These are phyloP conservation scores for Platynereis dumerilii DNA, from an alignment of 2,888 invertebrate genomes.

Conservation along the genomic window DNA sequence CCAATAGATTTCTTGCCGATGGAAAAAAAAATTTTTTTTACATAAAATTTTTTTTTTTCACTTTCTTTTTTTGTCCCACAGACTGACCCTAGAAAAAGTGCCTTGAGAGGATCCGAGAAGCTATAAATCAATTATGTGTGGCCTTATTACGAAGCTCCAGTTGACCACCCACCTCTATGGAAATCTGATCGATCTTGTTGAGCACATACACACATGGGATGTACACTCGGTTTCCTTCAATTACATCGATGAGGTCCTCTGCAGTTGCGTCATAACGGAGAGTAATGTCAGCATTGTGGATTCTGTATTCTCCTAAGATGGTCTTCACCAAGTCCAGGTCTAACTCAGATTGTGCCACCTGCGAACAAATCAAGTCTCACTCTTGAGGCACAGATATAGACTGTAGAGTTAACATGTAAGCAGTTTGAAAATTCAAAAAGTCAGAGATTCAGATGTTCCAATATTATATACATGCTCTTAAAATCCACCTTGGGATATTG, in stretches of 20 bases:
- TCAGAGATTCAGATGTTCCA: no score
- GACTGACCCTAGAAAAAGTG: no score
- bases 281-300: slow-evolving; percentile 98
- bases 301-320: slow-evolving; percentile 96
- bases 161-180: slow-evolving; percentile 64
- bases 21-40: no score
- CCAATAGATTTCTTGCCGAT: no score
- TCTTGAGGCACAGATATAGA: background rate
- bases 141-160: no score
- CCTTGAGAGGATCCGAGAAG: no score
- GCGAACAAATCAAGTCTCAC: background rate
- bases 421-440: no score
- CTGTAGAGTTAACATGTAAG: background rate
- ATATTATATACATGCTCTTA: no score
- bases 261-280: slow-evolving; percentile 83
- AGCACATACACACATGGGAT: slow-evolving; percentile 98
- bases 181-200: slow-evolving; percentile 90
- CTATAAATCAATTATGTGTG: no score
- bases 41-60: no score
- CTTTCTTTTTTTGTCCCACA: no score
- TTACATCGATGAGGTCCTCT: slow-evolving; percentile 97
- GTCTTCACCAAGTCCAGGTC: slow-evolving; percentile 94
- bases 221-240: slow-evolving; percentile 98
- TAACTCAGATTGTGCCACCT: slow-evolving; percentile 82
- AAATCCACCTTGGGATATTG: no score